Base-by-base conservation (phyloP, 2,888 invertebrate species). In the Melanophora roralis region DNA sequence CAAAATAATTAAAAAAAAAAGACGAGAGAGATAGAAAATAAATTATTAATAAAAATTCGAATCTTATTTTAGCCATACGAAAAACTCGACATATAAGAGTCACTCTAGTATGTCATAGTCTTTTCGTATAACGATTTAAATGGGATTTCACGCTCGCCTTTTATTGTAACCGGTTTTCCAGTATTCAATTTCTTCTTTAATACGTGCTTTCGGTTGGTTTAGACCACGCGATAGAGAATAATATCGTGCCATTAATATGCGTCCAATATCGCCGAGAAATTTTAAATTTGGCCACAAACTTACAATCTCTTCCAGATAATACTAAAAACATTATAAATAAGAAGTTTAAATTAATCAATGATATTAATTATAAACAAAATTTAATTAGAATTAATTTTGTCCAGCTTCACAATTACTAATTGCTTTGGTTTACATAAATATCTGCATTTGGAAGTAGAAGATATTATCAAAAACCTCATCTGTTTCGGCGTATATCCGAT, bases 81-180 rank as follows among this genome's bases (percentile, higher is more conserved):
- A 78, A 71, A 43, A 23, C 32, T 40, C 23, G 59, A 34, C 57
- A 14, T 51, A 16, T 14, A 34, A 59, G 32, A 67, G 6, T 47
- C 2, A 19, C 12, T 62, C 23, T 36, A 40, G 36, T 36, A 72
- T 7, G 19, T 27, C 27, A 19, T 45, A 68, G 23, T 19, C 40
- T 38, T 71, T 77, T 62, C 32, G 72, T 65, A 75, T 21, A 38
- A 62, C 27, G 23, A 59, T 21, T 47, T 75, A 72, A n/a, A 38
- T 57, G 45, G 23, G 49, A 75, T 64, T 69, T 77, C 65, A 72
- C 76, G 67, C 86, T 85, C 86, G 93, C 93, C 93, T 92, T 88
- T 93, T 94, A 85, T 94, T 94, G 85, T 94, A 95, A 69, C 92
- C 92, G 83, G 92, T 92, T 27, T 93, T 93, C 97, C 97, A 97